A percentile compares a stretch with the other conserved stretches of the same genome.
These are phyloP conservation scores for Aphaenogaster floridana DNA, from an alignment of 1,140 invertebrate species.

Conservation along the genomic window DNA sequence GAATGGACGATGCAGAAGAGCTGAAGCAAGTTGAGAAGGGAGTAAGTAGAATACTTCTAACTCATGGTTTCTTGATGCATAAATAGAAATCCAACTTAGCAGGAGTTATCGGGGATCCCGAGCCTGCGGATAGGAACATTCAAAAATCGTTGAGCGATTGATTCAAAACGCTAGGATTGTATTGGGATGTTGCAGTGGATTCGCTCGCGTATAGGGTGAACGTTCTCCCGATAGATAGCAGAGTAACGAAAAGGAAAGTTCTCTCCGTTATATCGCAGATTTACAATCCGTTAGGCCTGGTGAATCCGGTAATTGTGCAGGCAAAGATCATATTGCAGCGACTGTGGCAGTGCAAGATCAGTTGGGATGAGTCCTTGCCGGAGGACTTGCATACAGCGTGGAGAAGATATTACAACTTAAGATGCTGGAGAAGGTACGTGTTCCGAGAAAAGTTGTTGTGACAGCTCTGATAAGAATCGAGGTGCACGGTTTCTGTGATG, in stretches of 20 bases:
- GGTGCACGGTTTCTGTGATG: background rate
- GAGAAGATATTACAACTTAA: background rate
- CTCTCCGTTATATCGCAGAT: background rate
- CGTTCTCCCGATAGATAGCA: background rate
- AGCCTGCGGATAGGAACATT: too few species aligned
- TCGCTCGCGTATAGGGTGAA: background rate
- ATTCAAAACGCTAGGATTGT: background rate
- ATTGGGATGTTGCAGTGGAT: background rate
- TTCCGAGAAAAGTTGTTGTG: background rate
- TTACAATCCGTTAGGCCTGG: background rate
- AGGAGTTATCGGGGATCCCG: background rate
- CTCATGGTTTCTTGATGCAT: background rate
- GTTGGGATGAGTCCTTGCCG: background rate
- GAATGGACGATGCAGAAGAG: background rate
- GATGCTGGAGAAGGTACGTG: background rate
- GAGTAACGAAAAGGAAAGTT: background rate
- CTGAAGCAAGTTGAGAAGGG: background rate
- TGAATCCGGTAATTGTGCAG: background rate
- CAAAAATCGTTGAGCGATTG: background rate
- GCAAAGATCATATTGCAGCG: background rate
- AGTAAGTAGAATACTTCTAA: background rate
- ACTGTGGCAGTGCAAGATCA: background rate
- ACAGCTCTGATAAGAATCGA: background rate
- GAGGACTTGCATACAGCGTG: background rate
- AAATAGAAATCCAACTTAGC: background rate